Base-by-base conservation (phyloP, 2,888 invertebrate species). In the Yponomeuta evonymella region DNA sequence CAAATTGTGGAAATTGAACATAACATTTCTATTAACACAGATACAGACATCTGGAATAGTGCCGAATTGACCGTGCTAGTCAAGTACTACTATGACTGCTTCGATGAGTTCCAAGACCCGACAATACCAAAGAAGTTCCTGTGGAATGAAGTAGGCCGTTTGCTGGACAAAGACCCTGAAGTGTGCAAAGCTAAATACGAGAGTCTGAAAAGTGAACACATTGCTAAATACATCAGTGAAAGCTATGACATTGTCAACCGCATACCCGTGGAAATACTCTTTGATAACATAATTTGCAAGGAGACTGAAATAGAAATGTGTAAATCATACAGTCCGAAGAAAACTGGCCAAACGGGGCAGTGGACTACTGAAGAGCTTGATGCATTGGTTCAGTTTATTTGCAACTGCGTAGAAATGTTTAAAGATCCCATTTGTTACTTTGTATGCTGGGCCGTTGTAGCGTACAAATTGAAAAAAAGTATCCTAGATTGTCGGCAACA, bases 21-120 rank as follows among this genome's bases (percentile, higher is more conserved):
- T 12, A 48, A 23, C 3, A 48, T 30, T 15, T 12, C 67, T 36
- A 15, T n/a, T 30, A 15, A 48, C 48, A 65, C 58, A 67, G 15
- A 71, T 15, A 62, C 23, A 23, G 23, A 71, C 11, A 72, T 81
- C 6, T 92, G 90, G 89, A 81, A 84, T 72, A 78, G 78, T 0
- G 83, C 86, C 1, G 89, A 91, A 74, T 81, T 79, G 71, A 88
- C 85, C 0, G 85, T 90, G 29, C 73, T 92, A 70, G 83, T 83
- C 0, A 92, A 92, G 75, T 90, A 92, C 75, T 86, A 79, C 72
- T 89, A 83, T 76, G 92, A 92, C 71, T 88, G 89, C 67, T 86
- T 87, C 43, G 81, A 88, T 62, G 92, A 92, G 73, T 91, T 90
- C 72, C 81, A 84, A 76, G 90, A 92, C 75, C 74, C 74, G 0